Evolutionary conservation across 2,113 vertebrate genomes (phyloP), one percentile per base, ranked within the genome.

Genomic region (Ailurus styani): DNA sequence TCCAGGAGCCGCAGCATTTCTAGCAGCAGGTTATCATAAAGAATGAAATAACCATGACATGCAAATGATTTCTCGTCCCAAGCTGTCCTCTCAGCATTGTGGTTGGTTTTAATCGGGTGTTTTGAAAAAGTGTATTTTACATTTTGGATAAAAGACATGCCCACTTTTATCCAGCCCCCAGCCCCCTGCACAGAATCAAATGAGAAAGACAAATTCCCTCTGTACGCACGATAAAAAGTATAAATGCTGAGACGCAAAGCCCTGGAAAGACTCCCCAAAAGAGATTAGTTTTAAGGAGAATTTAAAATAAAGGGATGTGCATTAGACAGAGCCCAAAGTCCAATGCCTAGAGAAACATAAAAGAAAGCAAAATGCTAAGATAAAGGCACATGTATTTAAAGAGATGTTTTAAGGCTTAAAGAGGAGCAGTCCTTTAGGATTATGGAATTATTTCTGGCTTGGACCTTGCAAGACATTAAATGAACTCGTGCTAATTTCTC

Each of bases 401-500:
- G 57, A 93, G 10, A 34, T 29, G 25, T 57, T 27, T 52, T 15
- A 86, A 93, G 94, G 57, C 75, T 93, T 90, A 94, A 79, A 55
- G 21, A 40, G 17, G 50, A 79, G 70, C 7, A 2, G 91, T 34
- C 60, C 55, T 68, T 60, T 40, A 57, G 96, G 86, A 95, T 97
- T 93, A 96, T 7, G 9, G 88, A 87, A 96, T 97, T 97, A 96
- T 96, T 97, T 96, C 96, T 95, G 89, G 91, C 31, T 21, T 64
- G 45, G 54, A 73, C 42, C 37, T 68, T 84, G 21, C 2, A 37
- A 96, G 83, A 75, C 23, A 95, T 73, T 92, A 90, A 96, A 72
- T 90, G 77, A 94, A 95, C 77, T 50, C 0, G 0, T 75, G 79
- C 68, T 93, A 91, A 95, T 91, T 96, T 97, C 68, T 90, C 72